These are phyloP conservation scores for Alaudala cheleensis DNA, from an alignment of 2,113 vertebrate genomes.

Conservation along the genomic window DNA sequence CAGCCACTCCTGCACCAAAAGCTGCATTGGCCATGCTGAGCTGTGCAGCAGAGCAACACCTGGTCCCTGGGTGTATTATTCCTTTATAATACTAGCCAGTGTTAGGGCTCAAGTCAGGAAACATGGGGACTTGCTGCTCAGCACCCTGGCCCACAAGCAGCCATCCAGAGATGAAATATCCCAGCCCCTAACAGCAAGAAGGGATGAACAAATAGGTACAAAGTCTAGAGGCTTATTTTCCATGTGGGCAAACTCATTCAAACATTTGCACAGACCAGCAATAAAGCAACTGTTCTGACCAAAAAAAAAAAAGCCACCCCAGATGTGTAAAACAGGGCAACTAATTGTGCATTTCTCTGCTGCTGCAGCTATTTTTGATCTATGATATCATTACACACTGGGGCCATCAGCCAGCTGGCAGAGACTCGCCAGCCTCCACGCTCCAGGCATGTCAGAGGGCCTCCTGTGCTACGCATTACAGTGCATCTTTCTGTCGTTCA, in stretches of 20 bases:
- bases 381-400: slow-evolving; percentile 24
- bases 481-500: neutral
- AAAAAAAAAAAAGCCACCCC: neutral
- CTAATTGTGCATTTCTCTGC: neutral
- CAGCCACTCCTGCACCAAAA: neutral
- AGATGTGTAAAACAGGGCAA: neutral
- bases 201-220: neutral
- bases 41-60: neutral
- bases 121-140: neutral
- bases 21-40: neutral
- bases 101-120: neutral
- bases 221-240: neutral
- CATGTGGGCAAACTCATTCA: neutral
- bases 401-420: slow-evolving; percentile 41
- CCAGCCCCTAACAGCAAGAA: neutral
- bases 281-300: neutral
- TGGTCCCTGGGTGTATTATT: neutral
- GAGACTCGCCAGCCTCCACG: neutral
- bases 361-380: slow-evolving; percentile 47
- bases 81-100: neutral
- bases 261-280: neutral
- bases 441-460: neutral
- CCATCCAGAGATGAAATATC: neutral
- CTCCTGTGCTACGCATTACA: neutral
- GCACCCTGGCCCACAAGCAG: accelerated